Evolutionary conservation across 1,140 invertebrate genomes (phyloP).

Genomic region (Anthonomus grandis): DNA sequence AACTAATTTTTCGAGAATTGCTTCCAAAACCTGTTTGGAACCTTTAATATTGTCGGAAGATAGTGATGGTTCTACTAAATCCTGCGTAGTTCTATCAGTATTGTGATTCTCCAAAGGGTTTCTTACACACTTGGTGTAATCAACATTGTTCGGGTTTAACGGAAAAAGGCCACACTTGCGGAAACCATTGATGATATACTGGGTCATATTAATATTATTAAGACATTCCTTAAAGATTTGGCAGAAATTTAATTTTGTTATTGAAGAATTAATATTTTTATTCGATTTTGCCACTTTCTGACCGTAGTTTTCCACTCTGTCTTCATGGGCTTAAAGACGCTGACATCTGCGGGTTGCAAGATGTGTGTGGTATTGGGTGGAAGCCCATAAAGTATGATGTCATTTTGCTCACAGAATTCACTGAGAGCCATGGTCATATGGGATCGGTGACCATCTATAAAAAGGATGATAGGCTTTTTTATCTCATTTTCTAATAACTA

Average conservation of each 20-base stretch:
- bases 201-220: not conserved
- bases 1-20: too few relatives aligned
- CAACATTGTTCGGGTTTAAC: too few relatives aligned
- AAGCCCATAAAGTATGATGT: constrained; percentile 7
- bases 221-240: not conserved
- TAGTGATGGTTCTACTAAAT: too few relatives aligned
- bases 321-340: constrained; percentile 18
- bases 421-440: constrained; percentile 8
- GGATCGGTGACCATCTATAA: constrained; percentile 22
- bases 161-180: constrained; percentile 31
- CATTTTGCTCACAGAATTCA: constrained; percentile 10
- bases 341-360: constrained; percentile 25
- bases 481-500: constrained; percentile 31
- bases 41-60: too few relatives aligned
- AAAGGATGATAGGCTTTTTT: constrained; percentile 17
- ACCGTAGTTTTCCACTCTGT: constrained; percentile 11
- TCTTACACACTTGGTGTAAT: too few relatives aligned
- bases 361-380: constrained; percentile 22
- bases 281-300: not conserved
- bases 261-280: not conserved
- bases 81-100: too few relatives aligned
- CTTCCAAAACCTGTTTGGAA: too few relatives aligned
- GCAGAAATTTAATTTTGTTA: not conserved
- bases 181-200: constrained; percentile 30
- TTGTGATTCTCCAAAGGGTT: too few relatives aligned